phyloP scores from a whole-genome alignment of 1,140 invertebrate species.

The Drosophila nasuta region DNA sequence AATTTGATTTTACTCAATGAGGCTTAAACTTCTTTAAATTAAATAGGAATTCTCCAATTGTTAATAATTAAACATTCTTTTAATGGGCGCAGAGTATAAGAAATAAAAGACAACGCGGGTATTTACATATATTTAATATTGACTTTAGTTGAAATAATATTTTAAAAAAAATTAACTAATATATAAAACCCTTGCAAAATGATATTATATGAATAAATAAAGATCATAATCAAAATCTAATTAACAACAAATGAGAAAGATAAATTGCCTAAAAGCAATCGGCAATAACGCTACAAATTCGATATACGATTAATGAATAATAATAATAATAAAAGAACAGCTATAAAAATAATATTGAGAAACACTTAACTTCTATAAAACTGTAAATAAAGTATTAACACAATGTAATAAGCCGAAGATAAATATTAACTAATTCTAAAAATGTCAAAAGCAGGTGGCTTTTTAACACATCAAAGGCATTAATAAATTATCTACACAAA shows the following conservation, averaged over 20 bases:
- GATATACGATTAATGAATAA: conserved; percentile 4
- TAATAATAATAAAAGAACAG: too few species aligned
- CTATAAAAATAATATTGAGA: not conserved
- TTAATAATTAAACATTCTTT: not conserved
- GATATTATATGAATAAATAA: not conserved
- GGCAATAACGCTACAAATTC: not conserved
- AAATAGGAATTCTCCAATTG: not conserved
- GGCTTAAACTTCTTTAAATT: too few species aligned
- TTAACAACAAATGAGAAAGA: not conserved
- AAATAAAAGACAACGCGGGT: not conserved
- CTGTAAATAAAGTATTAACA: conserved; percentile 30
- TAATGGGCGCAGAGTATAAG: not conserved
- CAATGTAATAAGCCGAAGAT: conserved; percentile 35
- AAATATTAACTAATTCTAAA: conserved; percentile 22
- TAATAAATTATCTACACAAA: not conserved
- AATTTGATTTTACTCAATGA: too few species aligned
- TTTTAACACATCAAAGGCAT: conserved; percentile 1
- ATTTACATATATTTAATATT: not conserved
- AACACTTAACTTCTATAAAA: conserved; percentile 12
- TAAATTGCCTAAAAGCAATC: not conserved
- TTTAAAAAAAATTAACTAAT: not conserved
- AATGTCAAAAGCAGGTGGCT: conserved; percentile 3
- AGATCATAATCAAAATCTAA: not conserved
- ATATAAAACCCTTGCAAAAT: not conserved
- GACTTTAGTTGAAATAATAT: not conserved